phyloP scores from a whole-genome alignment of 2,888 invertebrate species.

The Hyalella azteca region DNA sequence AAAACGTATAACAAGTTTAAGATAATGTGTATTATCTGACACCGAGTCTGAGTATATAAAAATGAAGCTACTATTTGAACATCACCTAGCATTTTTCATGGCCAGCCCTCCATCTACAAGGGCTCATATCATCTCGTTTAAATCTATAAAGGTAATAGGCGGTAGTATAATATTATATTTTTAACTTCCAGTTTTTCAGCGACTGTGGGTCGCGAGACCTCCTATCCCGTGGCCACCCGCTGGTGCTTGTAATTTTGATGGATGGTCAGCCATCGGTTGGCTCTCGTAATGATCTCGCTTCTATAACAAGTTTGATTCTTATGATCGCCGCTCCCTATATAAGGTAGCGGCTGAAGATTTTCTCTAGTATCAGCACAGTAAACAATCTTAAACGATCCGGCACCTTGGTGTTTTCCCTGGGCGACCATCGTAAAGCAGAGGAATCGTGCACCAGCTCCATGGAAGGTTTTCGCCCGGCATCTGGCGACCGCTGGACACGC shows the following conservation, averaged over 20 bases:
- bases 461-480: not conserved
- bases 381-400: not conserved
- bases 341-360: slow-evolving; percentile 23
- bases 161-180: slow-evolving; percentile 27
- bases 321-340: slow-evolving; percentile 22
- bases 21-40: too few species aligned
- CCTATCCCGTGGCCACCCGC: slow-evolving; percentile 30
- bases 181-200: not conserved
- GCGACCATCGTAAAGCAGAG: not conserved
- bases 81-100: not conserved
- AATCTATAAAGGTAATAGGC: slow-evolving; percentile 21
- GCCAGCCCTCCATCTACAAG: not conserved
- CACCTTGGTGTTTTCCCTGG: not conserved
- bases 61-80: too few species aligned
- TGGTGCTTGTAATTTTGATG: slow-evolving; percentile 32
- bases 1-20: too few species aligned
- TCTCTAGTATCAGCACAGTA: not conserved
- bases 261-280: slow-evolving; percentile 30
- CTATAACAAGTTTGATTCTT: slow-evolving; percentile 34
- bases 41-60: too few species aligned
- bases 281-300: slow-evolving; percentile 28
- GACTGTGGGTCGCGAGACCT: slow-evolving; percentile 21
- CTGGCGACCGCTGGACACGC: slow-evolving; percentile 22
- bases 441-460: not conserved
- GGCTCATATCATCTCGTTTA: slow-evolving; percentile 28